Evolutionary conservation across 1,140 invertebrate genomes (phyloP), one percentile per base, ranked within the genome.

Genomic region (Rhagoletis zephyria): DNA sequence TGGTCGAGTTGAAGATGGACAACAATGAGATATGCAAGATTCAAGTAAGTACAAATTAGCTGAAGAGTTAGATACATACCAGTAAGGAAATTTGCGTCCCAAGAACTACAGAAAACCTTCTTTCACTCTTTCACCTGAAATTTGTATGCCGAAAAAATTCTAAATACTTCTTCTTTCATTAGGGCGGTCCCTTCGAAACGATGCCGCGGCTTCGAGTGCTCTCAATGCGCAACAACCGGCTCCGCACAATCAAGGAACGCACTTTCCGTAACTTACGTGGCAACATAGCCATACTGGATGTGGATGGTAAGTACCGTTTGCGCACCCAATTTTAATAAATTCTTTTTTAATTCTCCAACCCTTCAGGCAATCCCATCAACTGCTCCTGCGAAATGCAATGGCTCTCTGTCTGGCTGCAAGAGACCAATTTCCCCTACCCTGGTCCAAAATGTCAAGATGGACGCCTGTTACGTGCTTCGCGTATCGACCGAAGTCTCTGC

Each of bases 141-240:
- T 65, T 65, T 65, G 30, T 65, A n/a, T n/a, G 64, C 6, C 16
- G 16, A 65, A 6, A 65, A 6, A 30, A 42, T 60, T 48, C 12
- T 0, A 63, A 30, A 30, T 74, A 5, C 40, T 59, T 64, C 87
- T 88, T 60, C 9, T 14, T 9, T 42, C 14, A 64, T 30, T 14
- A 94, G 93, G 95, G 94, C 87, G 95, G 94, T 10, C 95, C 97
- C 0, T 98, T 98, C 93, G 95, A 96, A 89, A 95, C 95, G 67
- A 97, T 97, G 96, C 95, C 96, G 2, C 94, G 96, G 87, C 92
- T 98, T 5, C 95, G 97, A 87, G 95, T 97, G 6, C 94, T 98
- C 1, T 97, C 96, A 65, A 93, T 98, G 89, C 94, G 95, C 86
- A 95, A 96, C 90, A 98, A 98, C 93, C 95, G 95, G 89, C 94